Percentiles rank a stretch among this genome's conserved stretches.
Evolutionary conservation across 2,113 vertebrate genomes (phyloP).

Genomic region (Perccottus glenii): DNA sequence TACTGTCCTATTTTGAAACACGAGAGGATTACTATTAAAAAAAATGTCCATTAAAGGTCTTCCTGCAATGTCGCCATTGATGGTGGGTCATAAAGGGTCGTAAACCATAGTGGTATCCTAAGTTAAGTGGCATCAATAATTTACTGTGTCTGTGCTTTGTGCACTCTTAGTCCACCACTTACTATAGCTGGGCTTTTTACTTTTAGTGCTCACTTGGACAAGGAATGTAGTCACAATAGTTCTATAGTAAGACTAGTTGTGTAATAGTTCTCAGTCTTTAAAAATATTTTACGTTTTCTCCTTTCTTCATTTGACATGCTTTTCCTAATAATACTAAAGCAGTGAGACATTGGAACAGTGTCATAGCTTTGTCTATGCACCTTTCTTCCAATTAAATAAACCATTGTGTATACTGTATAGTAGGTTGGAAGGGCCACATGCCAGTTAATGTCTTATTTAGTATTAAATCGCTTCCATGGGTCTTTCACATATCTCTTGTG

Average conservation of each 20-base stretch:
- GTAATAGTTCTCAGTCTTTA: neutral
- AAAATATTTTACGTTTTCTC: neutral
- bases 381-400: constrained; percentile 17
- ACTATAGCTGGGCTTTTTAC: constrained; percentile 27
- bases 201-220: neutral
- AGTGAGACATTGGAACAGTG: neutral
- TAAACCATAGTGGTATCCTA: constrained; percentile 44
- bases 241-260: neutral
- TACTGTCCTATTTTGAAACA: constrained; percentile 34
- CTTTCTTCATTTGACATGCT: no score
- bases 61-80: constrained; percentile 46
- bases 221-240: neutral
- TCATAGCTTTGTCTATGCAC: neutral
- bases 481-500: constrained; percentile 35
- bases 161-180: neutral
- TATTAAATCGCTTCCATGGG: constrained; percentile 34
- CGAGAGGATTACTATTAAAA: constrained; percentile 27
- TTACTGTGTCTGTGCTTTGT: constrained; percentile 35
- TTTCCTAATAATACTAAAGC: neutral
- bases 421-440: constrained; percentile 6
- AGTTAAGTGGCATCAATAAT: constrained; percentile 66
- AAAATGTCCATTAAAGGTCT: constrained; percentile 42
- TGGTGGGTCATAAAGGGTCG: constrained; percentile 50
- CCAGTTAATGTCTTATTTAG: constrained; percentile 29
- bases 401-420: constrained; percentile 2